A percentile compares a stretch with the other conserved stretches of the same genome.
Conservation (phyloP, 2,888 invertebrate species). For the Dasypolia templi region DNA sequence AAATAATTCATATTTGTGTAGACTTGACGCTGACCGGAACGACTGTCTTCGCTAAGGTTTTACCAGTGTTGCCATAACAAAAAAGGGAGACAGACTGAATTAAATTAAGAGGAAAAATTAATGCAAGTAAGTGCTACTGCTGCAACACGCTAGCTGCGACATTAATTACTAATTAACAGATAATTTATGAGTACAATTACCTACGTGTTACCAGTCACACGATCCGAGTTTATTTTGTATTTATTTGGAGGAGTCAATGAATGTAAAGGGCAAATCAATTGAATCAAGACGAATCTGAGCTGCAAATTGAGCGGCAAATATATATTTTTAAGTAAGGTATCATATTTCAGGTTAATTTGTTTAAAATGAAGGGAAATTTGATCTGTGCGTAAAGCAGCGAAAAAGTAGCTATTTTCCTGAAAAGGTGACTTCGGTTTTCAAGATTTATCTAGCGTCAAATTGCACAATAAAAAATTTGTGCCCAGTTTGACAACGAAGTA, state of each 20-base stretch:
- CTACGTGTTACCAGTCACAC: neutral
- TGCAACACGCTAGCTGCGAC: neutral
- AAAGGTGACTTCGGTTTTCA: too few relatives aligned
- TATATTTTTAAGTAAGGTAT: too few relatives aligned
- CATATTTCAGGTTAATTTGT: neutral
- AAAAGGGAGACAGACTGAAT: neutral
- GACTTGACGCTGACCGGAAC: neutral
- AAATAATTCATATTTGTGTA: conserved; percentile 16
- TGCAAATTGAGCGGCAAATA: neutral
- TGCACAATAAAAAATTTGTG: too few relatives aligned
- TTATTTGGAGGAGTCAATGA: neutral
- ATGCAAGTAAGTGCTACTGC: neutral
- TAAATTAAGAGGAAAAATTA: neutral
- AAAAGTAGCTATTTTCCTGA: too few relatives aligned
- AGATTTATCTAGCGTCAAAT: too few relatives aligned
- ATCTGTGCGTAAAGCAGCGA: neutral
- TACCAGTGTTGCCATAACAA: neutral
- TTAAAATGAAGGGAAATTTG: neutral
- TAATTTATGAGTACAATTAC: conserved; percentile 11
- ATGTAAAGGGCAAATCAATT: conserved; percentile 8
- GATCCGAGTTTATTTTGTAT: neutral
- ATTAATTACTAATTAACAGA: neutral
- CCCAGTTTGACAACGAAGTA: too few relatives aligned
- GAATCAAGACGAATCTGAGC: neutral
- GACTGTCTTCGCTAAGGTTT: neutral